A percentile compares a stretch with the other conserved stretches of the same genome.
Evolutionary conservation across 2,888 invertebrate genomes (phyloP).

Genomic region (Odontocerum albicorne): DNA sequence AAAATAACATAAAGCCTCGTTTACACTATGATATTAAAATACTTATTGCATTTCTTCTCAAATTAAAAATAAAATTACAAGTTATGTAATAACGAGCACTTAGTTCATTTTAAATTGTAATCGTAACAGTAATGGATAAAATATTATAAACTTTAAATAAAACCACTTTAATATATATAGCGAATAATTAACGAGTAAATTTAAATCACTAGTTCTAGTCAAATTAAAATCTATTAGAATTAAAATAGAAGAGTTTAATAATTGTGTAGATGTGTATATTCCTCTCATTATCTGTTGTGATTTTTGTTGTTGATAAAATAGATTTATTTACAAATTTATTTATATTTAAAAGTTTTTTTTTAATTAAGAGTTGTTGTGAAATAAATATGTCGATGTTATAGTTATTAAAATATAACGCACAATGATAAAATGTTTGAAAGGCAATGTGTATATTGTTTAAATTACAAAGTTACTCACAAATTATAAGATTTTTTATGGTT

Average conservation of each 20-base stretch:
- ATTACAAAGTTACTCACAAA: slow-evolving; percentile 28
- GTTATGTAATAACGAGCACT: too few species aligned
- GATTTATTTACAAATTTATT: slow-evolving; percentile 27
- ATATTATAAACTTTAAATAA: slow-evolving; percentile 7
- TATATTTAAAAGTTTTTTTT: slow-evolving; percentile 20
- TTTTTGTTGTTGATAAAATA: slow-evolving; percentile 33
- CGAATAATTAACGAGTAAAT: neutral
- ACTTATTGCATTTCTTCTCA: too few species aligned
- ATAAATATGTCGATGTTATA: slow-evolving; percentile 32
- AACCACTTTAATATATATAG: slow-evolving; percentile 1
- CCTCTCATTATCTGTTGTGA: slow-evolving; percentile 31
- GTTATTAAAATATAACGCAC: slow-evolving; percentile 33
- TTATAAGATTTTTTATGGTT: slow-evolving; percentile 24
- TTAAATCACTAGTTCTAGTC: slow-evolving; percentile 24
- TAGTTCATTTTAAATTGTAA: neutral
- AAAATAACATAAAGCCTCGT: too few species aligned
- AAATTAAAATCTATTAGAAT: slow-evolving; percentile 16
- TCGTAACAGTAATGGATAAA: slow-evolving; percentile 2
- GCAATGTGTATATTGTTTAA: slow-evolving; percentile 24
- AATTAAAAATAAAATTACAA: too few species aligned
- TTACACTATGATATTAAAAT: too few species aligned
- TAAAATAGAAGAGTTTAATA: slow-evolving; percentile 21
- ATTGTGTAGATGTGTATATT: slow-evolving; percentile 29
- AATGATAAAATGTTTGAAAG: slow-evolving; percentile 29
- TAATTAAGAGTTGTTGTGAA: slow-evolving; percentile 35